Conservation (phyloP, 2,888 invertebrate species). For the Volucella inanis region DNA sequence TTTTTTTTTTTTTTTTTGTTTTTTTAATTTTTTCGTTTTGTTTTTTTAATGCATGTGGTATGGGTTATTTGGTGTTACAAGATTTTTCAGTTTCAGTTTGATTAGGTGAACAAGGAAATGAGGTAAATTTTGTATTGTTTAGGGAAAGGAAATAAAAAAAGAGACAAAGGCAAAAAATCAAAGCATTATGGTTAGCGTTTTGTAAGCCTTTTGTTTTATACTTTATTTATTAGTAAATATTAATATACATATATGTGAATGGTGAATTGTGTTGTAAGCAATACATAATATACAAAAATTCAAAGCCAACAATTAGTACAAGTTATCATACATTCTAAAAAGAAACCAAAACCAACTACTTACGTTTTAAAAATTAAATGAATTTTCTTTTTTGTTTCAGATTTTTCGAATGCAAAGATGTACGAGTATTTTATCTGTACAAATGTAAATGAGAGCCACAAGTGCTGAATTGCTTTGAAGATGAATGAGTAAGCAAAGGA, state of each 20-base stretch:
- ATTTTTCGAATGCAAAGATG: conserved; percentile 42
- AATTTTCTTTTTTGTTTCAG: background rate
- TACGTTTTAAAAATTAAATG: conserved; percentile 22
- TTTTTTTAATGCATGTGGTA: conserved; percentile 49
- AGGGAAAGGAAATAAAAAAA: conserved; percentile 40
- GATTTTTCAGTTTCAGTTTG: conserved; percentile 44
- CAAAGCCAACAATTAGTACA: conserved; percentile 44
- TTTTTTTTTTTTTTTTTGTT: conserved; percentile 50
- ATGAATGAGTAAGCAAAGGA: conserved; percentile 39
- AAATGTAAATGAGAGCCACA: conserved; percentile 58
- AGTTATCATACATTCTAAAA: background rate
- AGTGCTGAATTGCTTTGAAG: conserved; percentile 59
- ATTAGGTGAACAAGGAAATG: conserved; percentile 38
- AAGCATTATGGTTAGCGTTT: conserved; percentile 73
- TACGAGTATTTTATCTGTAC: conserved; percentile 48
- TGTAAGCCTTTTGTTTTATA: conserved; percentile 52
- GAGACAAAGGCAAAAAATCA: conserved; percentile 74
- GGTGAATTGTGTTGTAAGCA: conserved; percentile 46
- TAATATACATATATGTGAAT: conserved; percentile 32
- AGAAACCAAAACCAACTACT: conserved; percentile 30
- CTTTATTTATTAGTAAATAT: conserved; percentile 37
- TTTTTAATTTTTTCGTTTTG: conserved; percentile 46
- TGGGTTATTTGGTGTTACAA: conserved; percentile 58
- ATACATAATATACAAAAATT: conserved; percentile 24
- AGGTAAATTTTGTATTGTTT: conserved; percentile 33